Percentiles rank a stretch among this genome's conserved stretches.
Conservation (phyloP, 2,888 invertebrate species). For the Aspidapion aeneum region DNA sequence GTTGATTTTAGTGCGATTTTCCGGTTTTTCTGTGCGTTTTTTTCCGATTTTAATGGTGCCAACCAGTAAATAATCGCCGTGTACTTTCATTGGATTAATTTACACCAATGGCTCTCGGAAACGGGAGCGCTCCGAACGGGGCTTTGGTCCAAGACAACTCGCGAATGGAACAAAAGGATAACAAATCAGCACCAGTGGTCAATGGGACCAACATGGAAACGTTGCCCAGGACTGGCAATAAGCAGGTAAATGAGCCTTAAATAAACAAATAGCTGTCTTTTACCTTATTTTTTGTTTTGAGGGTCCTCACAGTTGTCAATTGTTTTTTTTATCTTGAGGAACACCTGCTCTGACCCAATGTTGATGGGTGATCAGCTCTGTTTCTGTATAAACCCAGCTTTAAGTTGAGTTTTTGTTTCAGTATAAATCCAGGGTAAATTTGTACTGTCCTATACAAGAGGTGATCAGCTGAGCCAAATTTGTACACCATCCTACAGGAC, state of each 20-base stretch:
- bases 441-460: too few relatives aligned
- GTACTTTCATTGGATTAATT: background rate
- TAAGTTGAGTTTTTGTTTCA: too few relatives aligned
- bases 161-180: constrained; percentile 41
- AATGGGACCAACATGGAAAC: constrained; percentile 60
- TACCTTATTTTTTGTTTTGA: too few relatives aligned
- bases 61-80: background rate
- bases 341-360: too few relatives aligned
- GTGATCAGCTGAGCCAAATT: too few relatives aligned
- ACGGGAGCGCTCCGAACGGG: constrained; percentile 47
- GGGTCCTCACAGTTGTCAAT: too few relatives aligned
- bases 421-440: too few relatives aligned
- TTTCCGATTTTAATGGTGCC: background rate
- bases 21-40: background rate
- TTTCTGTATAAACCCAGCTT: too few relatives aligned
- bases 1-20: background rate
- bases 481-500: too few relatives aligned
- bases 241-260: constrained; percentile 53
- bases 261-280: too few relatives aligned
- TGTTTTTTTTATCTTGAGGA: too few relatives aligned
- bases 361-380: too few relatives aligned
- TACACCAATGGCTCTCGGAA: constrained; percentile 46
- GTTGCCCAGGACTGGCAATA: constrained; percentile 54
- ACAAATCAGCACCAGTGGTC: constrained; percentile 51
- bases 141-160: constrained; percentile 41